Evolutionary conservation across 1,140 invertebrate species (phyloP).

Genomic region (Mizuhopecten yessoensis): DNA sequence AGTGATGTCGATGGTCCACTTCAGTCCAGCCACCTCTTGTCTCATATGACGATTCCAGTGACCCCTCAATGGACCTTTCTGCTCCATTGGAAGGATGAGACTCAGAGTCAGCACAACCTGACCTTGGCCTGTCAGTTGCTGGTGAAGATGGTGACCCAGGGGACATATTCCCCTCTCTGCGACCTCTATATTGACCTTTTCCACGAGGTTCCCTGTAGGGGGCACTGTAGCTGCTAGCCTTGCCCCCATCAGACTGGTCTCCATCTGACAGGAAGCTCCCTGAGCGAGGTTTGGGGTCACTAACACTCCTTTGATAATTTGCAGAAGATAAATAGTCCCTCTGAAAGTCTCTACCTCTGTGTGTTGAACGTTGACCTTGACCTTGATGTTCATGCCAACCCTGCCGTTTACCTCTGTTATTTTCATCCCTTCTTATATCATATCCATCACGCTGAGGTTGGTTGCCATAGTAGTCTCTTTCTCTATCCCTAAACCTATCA

Average conservation of each 20-base stretch:
- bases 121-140: neutral
- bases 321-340: slow-evolving; percentile 31
- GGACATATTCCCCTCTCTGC: neutral
- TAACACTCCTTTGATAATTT: slow-evolving; percentile 58
- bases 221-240: neutral
- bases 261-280: slow-evolving; percentile 42
- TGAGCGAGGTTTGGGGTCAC: slow-evolving; percentile 55
- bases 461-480: slow-evolving; percentile 29
- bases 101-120: neutral
- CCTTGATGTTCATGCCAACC: neutral
- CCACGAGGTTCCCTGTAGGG: neutral
- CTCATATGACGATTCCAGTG: neutral
- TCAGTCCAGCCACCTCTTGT: neutral
- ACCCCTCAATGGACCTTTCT: neutral
- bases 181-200: slow-evolving; percentile 42
- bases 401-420: slow-evolving; percentile 39
- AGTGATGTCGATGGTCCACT: neutral
- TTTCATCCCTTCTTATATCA: slow-evolving; percentile 32
- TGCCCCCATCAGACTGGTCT: neutral
- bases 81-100: neutral
- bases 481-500: slow-evolving; percentile 11
- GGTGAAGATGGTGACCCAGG: neutral
- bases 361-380: neutral
- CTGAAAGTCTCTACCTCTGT: neutral
- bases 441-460: neutral